Evolutionary conservation across 2,888 invertebrate species (phyloP), one percentile per base, ranked within the genome.

Genomic region (Sympetrum striolatum): DNA sequence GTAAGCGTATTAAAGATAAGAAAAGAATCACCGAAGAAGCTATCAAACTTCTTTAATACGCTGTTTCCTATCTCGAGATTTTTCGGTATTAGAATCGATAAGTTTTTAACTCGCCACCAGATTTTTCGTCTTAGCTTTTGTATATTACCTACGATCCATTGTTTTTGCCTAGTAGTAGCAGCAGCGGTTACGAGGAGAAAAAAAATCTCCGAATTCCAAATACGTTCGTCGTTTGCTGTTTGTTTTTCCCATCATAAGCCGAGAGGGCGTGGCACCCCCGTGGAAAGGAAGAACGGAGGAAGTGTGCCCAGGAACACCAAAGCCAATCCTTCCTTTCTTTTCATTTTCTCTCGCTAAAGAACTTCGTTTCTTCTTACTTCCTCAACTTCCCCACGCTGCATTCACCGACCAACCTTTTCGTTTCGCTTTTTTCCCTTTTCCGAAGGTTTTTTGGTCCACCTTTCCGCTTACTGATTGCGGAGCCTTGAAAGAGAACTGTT

Each of bases 281-380:
- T 12, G 31, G 25, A 10, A n/a, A n/a, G 64, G 64, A 64, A 64
- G 60, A 60, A 60, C n/a, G n/a, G 25, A 73, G 73, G 73, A 73
- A 73, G 73, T 73, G 73, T 73, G 73, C 73, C n/a, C 73, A 73
- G 64, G 25, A 25, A 8, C n/a, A 64, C n/a, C 64, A 64, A 60
- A 64, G 64, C 64, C 25, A 25, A 25, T 53, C 73, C 25, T 8
- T 25, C 90, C 79, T 25, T 58, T 64, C 64, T 37, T 39, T 81
- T 58, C 60, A 90, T 90, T n/a, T 90, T 60, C 80, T 90, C 80
- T 25, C 90, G 18, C 39, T 37, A 53, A 73, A 25, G 25, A 91
- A 22, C 64, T 44, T n/a, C 73, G n/a, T 39, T n/a, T 39, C 39
- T 44, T 4, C n/a, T n/a, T 18, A 91, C 73, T 25, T 73, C 73